Evolutionary conservation across 2,888 invertebrate species (phyloP), one percentile per base, ranked within the genome.

Genomic region (Chrysolina oricalcia): DNA sequence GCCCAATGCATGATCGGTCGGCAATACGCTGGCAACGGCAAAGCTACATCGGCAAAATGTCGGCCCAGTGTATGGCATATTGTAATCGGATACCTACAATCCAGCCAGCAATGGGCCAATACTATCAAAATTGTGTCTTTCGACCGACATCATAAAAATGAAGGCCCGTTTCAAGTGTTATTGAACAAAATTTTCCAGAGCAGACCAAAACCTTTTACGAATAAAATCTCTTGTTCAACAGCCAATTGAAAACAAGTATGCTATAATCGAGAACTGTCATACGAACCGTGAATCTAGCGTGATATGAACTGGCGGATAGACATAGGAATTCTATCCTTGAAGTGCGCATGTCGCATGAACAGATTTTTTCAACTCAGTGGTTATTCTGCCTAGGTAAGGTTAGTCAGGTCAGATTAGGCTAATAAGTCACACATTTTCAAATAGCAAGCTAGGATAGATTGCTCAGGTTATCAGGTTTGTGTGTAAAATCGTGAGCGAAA

Each of bases 61-160:
- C 63, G 63, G 63, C 63, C 63, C 63, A 63, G 10, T 63, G 41
- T 63, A 63, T 63, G 63, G 63, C 27, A 63, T 63, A 63, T 63
- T 63, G 63, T 63, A 63, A 63, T 63, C 63, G 63, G 63, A 35
- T 41, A 63, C 21, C 63, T 56, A 56, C 23, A 56, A 56, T 56
- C 21, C 23, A 56, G 56, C 56, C 56, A 56, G 56, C 56, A 56
- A 56, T 56, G 56, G 56, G 56, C 56, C 56, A 56, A 56, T 56
- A 56, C 56, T 56, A 56, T 56, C 56, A 56, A 56, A 56, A 56
- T 23, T 56, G 56, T 56, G 23, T 56, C 56, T 56, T 56, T 56
- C 23, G 56, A 56, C 56, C 56, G 23, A 56, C 56, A 56, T 56
- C 56, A 56, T 56, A 21, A 21, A 56, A 56, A 56, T 56, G 48